Conservation (phyloP, 2,113 vertebrate genomes). For the Alouatta palliata region DNA sequence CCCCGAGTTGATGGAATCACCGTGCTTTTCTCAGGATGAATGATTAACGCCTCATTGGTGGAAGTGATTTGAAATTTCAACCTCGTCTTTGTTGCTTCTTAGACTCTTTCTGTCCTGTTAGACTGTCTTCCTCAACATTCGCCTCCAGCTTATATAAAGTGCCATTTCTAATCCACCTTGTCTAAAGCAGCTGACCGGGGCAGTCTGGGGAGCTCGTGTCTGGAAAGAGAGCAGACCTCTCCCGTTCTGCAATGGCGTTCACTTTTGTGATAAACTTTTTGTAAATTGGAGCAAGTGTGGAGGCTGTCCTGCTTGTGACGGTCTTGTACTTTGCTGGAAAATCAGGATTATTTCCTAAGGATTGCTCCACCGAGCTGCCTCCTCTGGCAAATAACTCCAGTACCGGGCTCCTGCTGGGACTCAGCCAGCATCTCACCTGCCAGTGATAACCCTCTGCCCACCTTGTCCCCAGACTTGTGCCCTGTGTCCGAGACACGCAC, state of each 20-base stretch:
- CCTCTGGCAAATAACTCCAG: rapidly evolving
- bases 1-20: not conserved
- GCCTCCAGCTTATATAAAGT: rapidly evolving
- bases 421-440: rapidly evolving
- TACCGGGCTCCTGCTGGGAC: rapidly evolving
- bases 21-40: not conserved
- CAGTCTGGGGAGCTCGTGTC: rapidly evolving
- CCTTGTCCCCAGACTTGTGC: rapidly evolving
- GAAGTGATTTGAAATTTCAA: not conserved
- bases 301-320: rapidly evolving
- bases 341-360: rapidly evolving
- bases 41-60: not conserved
- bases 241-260: rapidly evolving
- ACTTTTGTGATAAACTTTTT: not conserved
- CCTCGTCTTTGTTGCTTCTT: not conserved
- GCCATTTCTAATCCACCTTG: rapidly evolving
- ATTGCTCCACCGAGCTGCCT: rapidly evolving
- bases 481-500: rapidly evolving
- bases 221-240: rapidly evolving
- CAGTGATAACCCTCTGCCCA: rapidly evolving
- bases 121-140: rapidly evolving
- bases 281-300: not conserved
- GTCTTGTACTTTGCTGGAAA: not conserved
- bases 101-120: rapidly evolving
- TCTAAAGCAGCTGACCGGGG: not conserved